Evolutionary conservation across 1,140 invertebrate genomes (phyloP).

Genomic region (Zaprionus ornatus): DNA sequence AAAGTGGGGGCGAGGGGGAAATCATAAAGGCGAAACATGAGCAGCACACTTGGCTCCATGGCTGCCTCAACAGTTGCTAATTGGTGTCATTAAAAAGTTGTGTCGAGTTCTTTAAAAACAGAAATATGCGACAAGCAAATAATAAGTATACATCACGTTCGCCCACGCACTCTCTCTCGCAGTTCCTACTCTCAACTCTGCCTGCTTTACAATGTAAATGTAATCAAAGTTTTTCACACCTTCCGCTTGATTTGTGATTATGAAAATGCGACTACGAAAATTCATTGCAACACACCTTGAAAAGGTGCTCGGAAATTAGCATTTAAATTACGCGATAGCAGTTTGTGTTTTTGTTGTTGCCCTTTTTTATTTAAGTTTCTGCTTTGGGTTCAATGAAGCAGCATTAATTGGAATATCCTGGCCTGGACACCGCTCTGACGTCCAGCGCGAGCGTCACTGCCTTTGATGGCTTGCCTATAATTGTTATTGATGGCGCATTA

Average conservation of each 20-base stretch:
- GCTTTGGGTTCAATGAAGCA: conserved; percentile 68
- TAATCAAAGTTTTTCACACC: conserved; percentile 69
- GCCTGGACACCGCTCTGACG: conserved; percentile 50
- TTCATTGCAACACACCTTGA: conserved; percentile 52
- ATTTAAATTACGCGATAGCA: conserved; percentile 68
- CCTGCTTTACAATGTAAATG: conserved; percentile 76
- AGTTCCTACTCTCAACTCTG: neutral
- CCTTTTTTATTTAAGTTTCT: conserved; percentile 25
- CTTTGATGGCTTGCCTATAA: conserved; percentile 64
- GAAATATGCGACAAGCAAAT: conserved; percentile 31
- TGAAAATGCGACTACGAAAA: conserved; percentile 55
- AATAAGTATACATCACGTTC: conserved; percentile 52
- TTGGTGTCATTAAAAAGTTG: conserved; percentile 77
- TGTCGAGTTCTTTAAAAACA: conserved; percentile 46
- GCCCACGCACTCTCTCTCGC: neutral
- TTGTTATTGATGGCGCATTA: conserved; percentile 79
- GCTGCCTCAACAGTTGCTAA: conserved; percentile 46
- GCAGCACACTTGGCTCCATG: conserved; percentile 9
- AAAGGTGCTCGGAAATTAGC: conserved; percentile 69
- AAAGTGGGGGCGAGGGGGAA: neutral
- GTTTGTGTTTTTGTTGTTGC: neutral
- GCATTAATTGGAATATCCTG: conserved; percentile 75
- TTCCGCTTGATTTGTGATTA: conserved; percentile 76
- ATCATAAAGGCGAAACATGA: neutral
- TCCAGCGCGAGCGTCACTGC: conserved; percentile 42